Evolutionary conservation across 2,797 vertebrate genomes (phyloP), one percentile per base, ranked within the genome.

Genomic region (Lepus townsendii): DNA sequence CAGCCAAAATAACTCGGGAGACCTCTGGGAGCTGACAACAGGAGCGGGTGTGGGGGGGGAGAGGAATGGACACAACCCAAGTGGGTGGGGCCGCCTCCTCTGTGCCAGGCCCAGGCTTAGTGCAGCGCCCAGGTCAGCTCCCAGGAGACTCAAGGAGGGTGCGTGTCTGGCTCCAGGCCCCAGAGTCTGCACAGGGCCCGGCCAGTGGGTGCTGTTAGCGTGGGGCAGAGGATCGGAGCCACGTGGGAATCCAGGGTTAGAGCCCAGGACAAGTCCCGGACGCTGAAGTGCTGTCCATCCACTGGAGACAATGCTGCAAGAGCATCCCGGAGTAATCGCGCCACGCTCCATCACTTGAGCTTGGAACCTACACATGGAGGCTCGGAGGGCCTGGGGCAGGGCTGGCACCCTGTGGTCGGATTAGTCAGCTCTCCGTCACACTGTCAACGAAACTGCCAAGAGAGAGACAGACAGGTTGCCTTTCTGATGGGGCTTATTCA

Each of bases 1-100:
- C 47, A 20, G 54, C 88, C 8, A 7, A 66, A 93, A 92, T 90
- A 79, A n/a, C 84, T 94, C 52, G 50, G 54, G 42, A 17, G 72
- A 76, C 75, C 78, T 65, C 22, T 22, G 93, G 88, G 82, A 89
- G 42, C 42, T 47, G 42, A 47, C 42, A 47, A 47, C 42, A 47
- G 42, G 42, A 47, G 42, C 42, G 7, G 42, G 42, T 47, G 42
- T 24, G 76, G 80, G 68, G 72, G 72, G 62, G 8, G 8, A 5
- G 54, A 57, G 54, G 14, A 16, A 57, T 16, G 22, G 16, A 3
- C 0, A 5, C 60, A 20, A 60, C 27, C 66, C 10, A 5, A 38
- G 63, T 47, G 11, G 1, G 11, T 1, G 26, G 82, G 57, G 54
- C 27, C 2, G 7, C 54, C 7, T 78, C n/a, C 26, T 5, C 69